These are phyloP conservation scores for Nematolebias whitei DNA, from an alignment of 2,113 vertebrate genomes.

Conservation along the genomic window DNA sequence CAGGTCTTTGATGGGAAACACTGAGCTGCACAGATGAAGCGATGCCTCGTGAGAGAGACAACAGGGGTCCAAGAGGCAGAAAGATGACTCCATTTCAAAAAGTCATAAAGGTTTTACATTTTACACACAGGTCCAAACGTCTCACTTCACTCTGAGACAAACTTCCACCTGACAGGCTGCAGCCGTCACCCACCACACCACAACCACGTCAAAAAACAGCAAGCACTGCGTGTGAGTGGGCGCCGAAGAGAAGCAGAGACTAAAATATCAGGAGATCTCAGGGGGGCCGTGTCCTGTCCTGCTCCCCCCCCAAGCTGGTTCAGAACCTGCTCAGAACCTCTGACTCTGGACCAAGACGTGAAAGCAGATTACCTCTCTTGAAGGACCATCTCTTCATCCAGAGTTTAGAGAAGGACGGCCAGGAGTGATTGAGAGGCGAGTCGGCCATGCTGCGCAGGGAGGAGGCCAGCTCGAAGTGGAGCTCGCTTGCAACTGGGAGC, in stretches of 20 bases:
- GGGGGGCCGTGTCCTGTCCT: conserved; percentile 16
- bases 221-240: too few species aligned
- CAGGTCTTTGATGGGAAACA: conserved; percentile 56
- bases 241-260: background rate
- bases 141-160: conserved; percentile 15
- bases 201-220: conserved; percentile 20
- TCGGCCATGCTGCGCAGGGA: conserved; percentile 82
- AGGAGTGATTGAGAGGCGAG: conserved; percentile 92
- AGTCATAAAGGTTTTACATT: background rate
- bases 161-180: background rate
- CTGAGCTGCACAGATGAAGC: conserved; percentile 4
- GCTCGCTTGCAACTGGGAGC: conserved; percentile 41
- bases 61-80: background rate
- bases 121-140: conserved; percentile 14
- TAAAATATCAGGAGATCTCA: background rate
- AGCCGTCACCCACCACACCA: conserved; percentile 17
- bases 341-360: background rate
- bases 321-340: background rate
- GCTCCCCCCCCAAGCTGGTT: background rate
- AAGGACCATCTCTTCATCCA: conserved; percentile 96
- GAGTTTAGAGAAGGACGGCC: conserved; percentile 94
- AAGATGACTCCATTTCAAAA: background rate
- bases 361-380: conserved; percentile 87
- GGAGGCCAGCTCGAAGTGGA: conserved; percentile 55
- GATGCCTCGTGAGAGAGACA: too few species aligned